Evolutionary conservation across 1,140 invertebrate genomes (phyloP).

Genomic region (Bradysia coprophila): DNA sequence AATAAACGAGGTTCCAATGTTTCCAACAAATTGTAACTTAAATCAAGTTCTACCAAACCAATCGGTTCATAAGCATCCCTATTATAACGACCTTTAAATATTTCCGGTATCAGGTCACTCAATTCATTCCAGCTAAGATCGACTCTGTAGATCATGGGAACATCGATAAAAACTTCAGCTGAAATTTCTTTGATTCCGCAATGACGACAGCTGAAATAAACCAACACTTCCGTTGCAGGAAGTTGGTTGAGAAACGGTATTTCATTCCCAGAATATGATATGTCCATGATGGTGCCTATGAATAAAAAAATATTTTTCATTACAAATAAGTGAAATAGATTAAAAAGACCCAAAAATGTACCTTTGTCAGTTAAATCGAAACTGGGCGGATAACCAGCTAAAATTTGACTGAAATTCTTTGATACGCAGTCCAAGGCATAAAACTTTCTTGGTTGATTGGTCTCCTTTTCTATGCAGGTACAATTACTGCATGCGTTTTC

Average conservation of each 20-base stretch:
- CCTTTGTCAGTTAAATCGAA: constrained; percentile 11
- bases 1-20: constrained; percentile 47
- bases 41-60: constrained; percentile 37
- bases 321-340: not conserved
- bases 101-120: constrained; percentile 32
- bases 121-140: constrained; percentile 53
- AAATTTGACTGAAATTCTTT: constrained; percentile 20
- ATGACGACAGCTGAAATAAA: constrained; percentile 22
- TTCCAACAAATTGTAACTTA: constrained; percentile 45
- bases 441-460: constrained; percentile 7
- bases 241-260: constrained; percentile 22
- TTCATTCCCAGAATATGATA: constrained; percentile 23
- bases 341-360: not conserved
- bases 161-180: constrained; percentile 37
- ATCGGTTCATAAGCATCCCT: constrained; percentile 38
- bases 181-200: constrained; percentile 36
- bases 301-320: not conserved
- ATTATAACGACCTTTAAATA: constrained; percentile 37
- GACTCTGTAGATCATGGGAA: constrained; percentile 40
- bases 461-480: constrained; percentile 11
- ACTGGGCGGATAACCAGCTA: constrained; percentile 24
- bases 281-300: constrained; percentile 15
- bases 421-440: constrained; percentile 20
- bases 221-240: constrained; percentile 18
- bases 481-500: constrained; percentile 15